Evolutionary conservation across 1,140 invertebrate genomes (phyloP).

Genomic region (Proctacanthus coquilletti): DNA sequence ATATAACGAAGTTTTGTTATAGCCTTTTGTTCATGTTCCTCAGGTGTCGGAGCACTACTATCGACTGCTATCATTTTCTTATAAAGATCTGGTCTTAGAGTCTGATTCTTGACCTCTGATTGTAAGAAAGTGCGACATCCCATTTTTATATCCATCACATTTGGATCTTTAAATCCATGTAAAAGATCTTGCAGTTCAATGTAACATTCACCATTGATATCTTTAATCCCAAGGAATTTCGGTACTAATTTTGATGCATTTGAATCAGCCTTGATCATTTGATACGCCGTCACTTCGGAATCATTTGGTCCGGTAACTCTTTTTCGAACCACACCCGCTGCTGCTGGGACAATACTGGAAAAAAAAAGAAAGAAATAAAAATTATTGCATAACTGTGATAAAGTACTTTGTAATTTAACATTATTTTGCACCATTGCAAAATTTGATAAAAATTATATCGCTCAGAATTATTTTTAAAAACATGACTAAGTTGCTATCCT

Average conservation of each 20-base stretch:
- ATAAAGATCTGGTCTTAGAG: constrained; percentile 62
- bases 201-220: constrained; percentile 72
- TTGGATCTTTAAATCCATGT: constrained; percentile 68
- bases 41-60: constrained; percentile 63
- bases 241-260: constrained; percentile 64
- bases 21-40: constrained; percentile 60
- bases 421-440: background rate
- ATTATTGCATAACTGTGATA: background rate
- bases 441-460: constrained; percentile 4
- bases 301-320: constrained; percentile 60
- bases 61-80: constrained; percentile 91
- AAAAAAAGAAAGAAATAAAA: constrained; percentile 5
- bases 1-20: constrained; percentile 91
- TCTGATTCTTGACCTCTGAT: constrained; percentile 76
- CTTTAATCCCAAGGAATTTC: constrained; percentile 70
- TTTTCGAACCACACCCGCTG: constrained; percentile 89
- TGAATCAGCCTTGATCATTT: constrained; percentile 59
- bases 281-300: constrained; percentile 64
- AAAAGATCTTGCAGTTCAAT: constrained; percentile 82
- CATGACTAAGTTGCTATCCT: background rate
- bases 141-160: constrained; percentile 89
- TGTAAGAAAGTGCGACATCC: constrained; percentile 86
- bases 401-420: background rate
- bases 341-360: constrained; percentile 73
- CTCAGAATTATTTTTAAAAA: background rate